Percentiles rank a stretch among this genome's conserved stretches.
phyloP scores from a whole-genome alignment of 92 coral and sea anemone genomes.

The Porites evermanni region DNA sequence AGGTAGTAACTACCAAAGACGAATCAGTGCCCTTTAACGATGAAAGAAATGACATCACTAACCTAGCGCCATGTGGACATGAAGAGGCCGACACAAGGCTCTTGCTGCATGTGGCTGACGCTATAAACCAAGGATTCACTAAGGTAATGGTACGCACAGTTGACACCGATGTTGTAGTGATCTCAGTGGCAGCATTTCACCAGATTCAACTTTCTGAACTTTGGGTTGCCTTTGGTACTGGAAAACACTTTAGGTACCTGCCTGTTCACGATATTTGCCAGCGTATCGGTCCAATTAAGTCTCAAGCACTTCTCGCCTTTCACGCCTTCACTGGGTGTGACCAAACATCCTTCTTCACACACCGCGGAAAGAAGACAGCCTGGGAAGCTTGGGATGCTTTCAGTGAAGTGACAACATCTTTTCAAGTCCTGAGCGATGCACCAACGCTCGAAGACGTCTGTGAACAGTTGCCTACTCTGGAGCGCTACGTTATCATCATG shows the following conservation, averaged over 20 bases:
- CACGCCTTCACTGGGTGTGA: conserved; percentile 78
- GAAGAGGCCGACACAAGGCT: too few species aligned
- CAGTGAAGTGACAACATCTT: background rate
- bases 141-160: too few species aligned
- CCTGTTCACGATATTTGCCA: conserved; percentile 54
- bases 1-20: background rate
- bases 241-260: conserved; percentile 65
- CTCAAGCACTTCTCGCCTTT: conserved; percentile 62
- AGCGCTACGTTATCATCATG: too few species aligned
- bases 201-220: conserved; percentile 39
- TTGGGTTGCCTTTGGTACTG: conserved; percentile 70
- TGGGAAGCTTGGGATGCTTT: conserved; percentile 66
- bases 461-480: background rate
- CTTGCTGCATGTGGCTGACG: too few species aligned
- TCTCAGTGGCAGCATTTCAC: conserved; percentile 35
- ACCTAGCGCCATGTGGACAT: too few species aligned
- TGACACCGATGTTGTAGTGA: background rate
- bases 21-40: too few species aligned
- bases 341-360: conserved; percentile 65
- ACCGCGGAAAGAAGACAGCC: conserved; percentile 74
- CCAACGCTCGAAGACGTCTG: conserved; percentile 29
- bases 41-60: too few species aligned
- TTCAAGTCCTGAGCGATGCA: conserved; percentile 21
- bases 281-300: conserved; percentile 39
- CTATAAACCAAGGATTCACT: too few species aligned